Base-by-base conservation (phyloP, 1,140 invertebrate genomes). In the Copidosoma floridanum region DNA sequence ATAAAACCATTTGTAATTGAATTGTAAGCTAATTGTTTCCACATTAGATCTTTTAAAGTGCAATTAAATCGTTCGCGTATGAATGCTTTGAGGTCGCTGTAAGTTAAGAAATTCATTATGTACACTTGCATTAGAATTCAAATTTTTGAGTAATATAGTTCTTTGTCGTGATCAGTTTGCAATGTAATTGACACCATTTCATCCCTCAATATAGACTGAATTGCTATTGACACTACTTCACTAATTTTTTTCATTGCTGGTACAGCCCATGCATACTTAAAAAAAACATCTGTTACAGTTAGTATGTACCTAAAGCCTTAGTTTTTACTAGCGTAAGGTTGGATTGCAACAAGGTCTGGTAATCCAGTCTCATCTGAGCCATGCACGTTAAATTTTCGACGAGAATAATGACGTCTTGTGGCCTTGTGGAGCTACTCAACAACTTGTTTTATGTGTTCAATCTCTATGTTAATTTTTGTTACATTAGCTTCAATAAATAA, bases 261-360 rank as follows among this genome's bases (percentile, higher is more conserved):
- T 18, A 74, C 43, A 52, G 65, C 68, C 68, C 66, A 77, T 20
- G 69, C 68, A 65, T 57, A 76, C 58, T 76, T 78, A 35, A 66
- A 70, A 47, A 78, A 72, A 8, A 67, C 55, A 58, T 80, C 72
- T 50, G 79, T 77, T 3, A 72, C 62, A 4, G 67, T 72, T 32
- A 81, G 57, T n/a, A 79, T 46, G 62, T 71, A 78, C n/a, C 67
- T 68, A 64, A 68, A 77, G 21, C 70, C 70, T 32, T 71, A 66
- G 71, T 83, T 83, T 44, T 67, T 26, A 61, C 63, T 63, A 21
- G 64, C 63, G 65, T 69, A 73, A 0, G 47, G 62, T 44, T 65
- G 60, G 71, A 79, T 75, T 62, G 77, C 70, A 11, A 72, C 52
- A 2, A 57, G 32, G 37, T 47, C 41, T 8, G 55, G 16, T 23